Evolutionary conservation across 2,797 vertebrate species (phyloP), one percentile per base, ranked within the genome.

Genomic region (Gymnothorax reevesii): DNA sequence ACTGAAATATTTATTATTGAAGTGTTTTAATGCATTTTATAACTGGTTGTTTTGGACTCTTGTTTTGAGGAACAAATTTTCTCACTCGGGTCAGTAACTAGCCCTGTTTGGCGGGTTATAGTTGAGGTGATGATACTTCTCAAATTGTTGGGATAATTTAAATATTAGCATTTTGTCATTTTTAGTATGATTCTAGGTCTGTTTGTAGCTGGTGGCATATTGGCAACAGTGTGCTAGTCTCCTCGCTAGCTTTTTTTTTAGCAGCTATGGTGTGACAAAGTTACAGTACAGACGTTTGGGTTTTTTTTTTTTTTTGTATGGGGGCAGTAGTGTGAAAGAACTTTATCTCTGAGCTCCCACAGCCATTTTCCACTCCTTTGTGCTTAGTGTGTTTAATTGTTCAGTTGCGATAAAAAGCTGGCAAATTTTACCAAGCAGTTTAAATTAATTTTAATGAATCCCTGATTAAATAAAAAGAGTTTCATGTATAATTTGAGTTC

Each of bases 261-360:
- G 57, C 80, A 82, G 90, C 91, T 91, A 95, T n/a, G 94, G 94
- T 95, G 95, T 94, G 60, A 82, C 91, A 90, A 91, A 92, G 91
- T 90, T 94, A 93, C 93, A 93, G 93, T 92, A 94, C 89, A 91
- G 86, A 86, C 90, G 93, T 96, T 95, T 95, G 93, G 95, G 94
- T 93, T 95, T 92, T 92, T 64, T 64, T 64, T 64, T 64, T 64
- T 64, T 20, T 20, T 89, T 15, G 86, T 90, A 90, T 90, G 88
- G 20, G 3, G 89, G 89, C 89, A 2, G 20, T 20, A 89, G 25
- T n/a, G 22, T 87, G 80, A 49, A 62, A 27, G 55, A 62, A 60
- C 86, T 54, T 86, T 88, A 84, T 83, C 85, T 87, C 86, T 85
- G 69, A 83, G 49, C 80, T 69, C 5, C 9, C 73, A 60, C 79